Evolutionary conservation across 2,113 vertebrate species (phyloP).

Genomic region (Anser brachyrhynchus): DNA sequence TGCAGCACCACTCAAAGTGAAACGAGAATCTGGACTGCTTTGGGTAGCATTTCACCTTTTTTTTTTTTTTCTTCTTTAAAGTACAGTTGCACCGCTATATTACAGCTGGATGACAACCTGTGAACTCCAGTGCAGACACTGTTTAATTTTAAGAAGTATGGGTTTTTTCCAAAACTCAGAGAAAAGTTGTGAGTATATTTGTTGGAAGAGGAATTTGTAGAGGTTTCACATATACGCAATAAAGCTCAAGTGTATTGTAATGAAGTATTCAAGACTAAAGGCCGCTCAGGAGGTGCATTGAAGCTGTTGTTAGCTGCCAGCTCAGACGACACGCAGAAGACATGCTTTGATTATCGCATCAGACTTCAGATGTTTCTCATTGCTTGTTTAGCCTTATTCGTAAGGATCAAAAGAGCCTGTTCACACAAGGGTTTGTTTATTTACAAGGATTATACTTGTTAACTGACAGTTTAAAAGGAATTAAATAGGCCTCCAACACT

Average conservation of each 20-base stretch:
- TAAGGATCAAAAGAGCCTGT: not conserved
- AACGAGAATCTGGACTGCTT: not conserved
- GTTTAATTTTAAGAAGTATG: no score
- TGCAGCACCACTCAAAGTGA: not conserved
- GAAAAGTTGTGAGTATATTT: not conserved
- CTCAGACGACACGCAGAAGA: not conserved
- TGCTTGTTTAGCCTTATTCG: not conserved
- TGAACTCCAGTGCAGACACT: no score
- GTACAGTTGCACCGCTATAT: accelerated
- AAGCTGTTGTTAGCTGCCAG: not conserved
- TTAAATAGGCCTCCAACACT: not conserved
- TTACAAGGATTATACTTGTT: conserved; percentile 42
- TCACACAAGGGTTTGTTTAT: conserved; percentile 42
- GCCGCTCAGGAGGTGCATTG: not conserved
- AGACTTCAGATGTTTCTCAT: not conserved
- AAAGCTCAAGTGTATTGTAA: not conserved
- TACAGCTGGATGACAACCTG: not conserved
- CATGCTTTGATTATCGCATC: conserved; percentile 15
- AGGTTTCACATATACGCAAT: not conserved
- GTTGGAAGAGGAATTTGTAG: not conserved
- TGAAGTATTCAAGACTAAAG: not conserved
- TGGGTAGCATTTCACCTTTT: not conserved
- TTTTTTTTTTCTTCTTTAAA: no score
- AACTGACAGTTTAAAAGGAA: conserved; percentile 41
- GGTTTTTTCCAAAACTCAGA: not conserved